phyloP scores from a whole-genome alignment of 2,797 vertebrate genomes.

The Bucorvus abyssinicus region DNA sequence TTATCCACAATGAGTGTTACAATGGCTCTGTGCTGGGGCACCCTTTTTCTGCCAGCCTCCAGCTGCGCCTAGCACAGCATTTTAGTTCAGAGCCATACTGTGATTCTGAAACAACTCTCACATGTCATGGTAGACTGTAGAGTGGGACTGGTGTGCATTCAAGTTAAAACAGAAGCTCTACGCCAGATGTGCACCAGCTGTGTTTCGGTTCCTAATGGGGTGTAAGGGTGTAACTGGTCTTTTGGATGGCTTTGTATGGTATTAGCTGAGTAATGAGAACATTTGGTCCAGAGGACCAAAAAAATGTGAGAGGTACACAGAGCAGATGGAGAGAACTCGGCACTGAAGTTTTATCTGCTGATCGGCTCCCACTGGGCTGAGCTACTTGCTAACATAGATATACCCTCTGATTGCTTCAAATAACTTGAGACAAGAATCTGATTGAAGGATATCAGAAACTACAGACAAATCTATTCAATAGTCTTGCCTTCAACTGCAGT shows the following conservation, averaged over 20 bases:
- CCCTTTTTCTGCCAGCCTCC: neutral
- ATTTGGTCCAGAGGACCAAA: neutral
- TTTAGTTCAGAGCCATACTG: neutral
- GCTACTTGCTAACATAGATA: neutral
- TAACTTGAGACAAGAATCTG: neutral
- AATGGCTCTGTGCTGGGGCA: neutral
- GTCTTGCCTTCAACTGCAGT: neutral
- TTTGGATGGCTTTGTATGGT: neutral
- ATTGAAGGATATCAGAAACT: neutral
- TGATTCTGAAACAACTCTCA: neutral
- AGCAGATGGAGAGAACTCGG: fast-evolving
- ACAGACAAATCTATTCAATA: neutral
- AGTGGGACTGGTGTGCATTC: neutral
- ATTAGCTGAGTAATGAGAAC: neutral
- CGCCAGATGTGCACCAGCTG: neutral
- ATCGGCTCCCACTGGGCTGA: neutral
- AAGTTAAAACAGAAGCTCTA: neutral
- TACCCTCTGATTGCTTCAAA: neutral
- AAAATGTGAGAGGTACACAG: neutral
- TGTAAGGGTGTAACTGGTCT: neutral
- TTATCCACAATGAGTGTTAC: neutral
- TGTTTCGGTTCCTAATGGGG: neutral
- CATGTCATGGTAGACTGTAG: neutral
- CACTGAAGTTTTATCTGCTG: neutral
- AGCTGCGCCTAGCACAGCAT: neutral